Percentiles rank a stretch among this genome's conserved stretches.
These are phyloP conservation scores for Drosophila suboccidentalis DNA, from an alignment of 2,888 invertebrate genomes.

Conservation along the genomic window DNA sequence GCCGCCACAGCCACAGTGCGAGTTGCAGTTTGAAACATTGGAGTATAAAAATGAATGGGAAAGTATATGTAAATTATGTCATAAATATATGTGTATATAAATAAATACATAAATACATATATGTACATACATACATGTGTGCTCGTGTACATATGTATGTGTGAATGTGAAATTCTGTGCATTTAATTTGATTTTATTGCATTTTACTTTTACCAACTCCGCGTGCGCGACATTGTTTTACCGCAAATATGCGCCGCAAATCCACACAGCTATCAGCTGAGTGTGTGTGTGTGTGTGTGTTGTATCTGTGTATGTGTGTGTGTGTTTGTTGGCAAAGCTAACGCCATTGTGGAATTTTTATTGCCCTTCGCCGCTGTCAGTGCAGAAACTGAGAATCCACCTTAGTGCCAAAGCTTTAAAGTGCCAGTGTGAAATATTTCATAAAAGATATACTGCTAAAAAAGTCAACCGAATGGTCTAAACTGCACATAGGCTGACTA, in stretches of 20 bases:
- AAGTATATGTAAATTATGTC: slow-evolving; percentile 55
- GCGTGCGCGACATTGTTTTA: slow-evolving; percentile 68
- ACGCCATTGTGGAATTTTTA: slow-evolving; percentile 77
- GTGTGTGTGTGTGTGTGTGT: slow-evolving; percentile 8
- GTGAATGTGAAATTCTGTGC: slow-evolving; percentile 55
- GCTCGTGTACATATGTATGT: too few species aligned
- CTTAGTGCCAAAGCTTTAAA: slow-evolving; percentile 61
- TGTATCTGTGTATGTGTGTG: slow-evolving; percentile 17
- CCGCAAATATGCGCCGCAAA: slow-evolving; percentile 65
- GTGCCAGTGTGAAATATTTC: slow-evolving; percentile 75
- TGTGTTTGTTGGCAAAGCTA: slow-evolving; percentile 47
- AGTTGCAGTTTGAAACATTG: slow-evolving; percentile 43
- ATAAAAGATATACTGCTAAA: slow-evolving; percentile 53
- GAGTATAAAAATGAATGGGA: slow-evolving; percentile 52
- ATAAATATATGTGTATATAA: slow-evolving; percentile 40
- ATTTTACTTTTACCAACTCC: slow-evolving; percentile 67
- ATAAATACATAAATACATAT: slow-evolving; percentile 21
- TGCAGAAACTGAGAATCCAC: slow-evolving; percentile 51
- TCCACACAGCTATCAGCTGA: slow-evolving; percentile 38
- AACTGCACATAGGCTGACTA: not conserved
- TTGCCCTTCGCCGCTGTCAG: slow-evolving; percentile 69
- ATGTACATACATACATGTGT: slow-evolving; percentile 21
- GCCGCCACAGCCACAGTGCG: slow-evolving; percentile 23
- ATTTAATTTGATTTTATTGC: slow-evolving; percentile 75
- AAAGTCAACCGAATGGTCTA: slow-evolving; percentile 18